Evolutionary conservation across 1,140 invertebrate genomes (phyloP).

Genomic region (Pseudoatta argentina): DNA sequence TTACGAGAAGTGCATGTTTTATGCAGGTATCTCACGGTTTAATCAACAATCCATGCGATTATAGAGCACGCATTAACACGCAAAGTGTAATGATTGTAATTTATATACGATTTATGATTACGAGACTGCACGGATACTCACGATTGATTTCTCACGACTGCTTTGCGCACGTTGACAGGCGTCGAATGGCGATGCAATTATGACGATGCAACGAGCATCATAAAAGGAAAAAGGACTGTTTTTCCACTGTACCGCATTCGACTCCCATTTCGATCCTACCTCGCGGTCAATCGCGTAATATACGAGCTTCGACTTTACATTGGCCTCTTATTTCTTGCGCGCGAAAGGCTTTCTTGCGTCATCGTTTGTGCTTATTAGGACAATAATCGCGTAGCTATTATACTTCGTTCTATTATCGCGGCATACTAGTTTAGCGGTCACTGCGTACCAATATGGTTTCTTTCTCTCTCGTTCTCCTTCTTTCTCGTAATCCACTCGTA

Average conservation of each 20-base stretch:
- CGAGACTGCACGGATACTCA: neutral
- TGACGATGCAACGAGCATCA: slow-evolving; percentile 27
- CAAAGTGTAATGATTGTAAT: slow-evolving; percentile 1
- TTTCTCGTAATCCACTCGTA: slow-evolving; percentile 81
- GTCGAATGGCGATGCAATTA: slow-evolving; percentile 36
- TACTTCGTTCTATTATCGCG: slow-evolving; percentile 82
- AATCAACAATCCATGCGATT: slow-evolving; percentile 27
- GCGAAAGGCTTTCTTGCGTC: slow-evolving; percentile 74
- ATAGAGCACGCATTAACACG: neutral
- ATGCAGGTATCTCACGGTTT: neutral
- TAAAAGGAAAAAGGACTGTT: slow-evolving; percentile 28
- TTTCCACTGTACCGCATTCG: slow-evolving; percentile 10
- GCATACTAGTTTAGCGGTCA: slow-evolving; percentile 68
- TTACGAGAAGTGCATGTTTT: slow-evolving; percentile 36
- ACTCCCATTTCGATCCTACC: slow-evolving; percentile 17
- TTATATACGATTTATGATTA: slow-evolving; percentile 25
- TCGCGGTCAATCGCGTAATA: slow-evolving; percentile 46
- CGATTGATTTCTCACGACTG: slow-evolving; percentile 47
- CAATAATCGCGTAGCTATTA: slow-evolving; percentile 84
- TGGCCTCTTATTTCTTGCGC: slow-evolving; percentile 62
- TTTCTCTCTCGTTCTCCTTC: slow-evolving; percentile 29
- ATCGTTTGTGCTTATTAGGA: slow-evolving; percentile 83
- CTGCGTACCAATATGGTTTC: slow-evolving; percentile 64
- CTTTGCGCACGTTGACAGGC: too few relatives aligned
- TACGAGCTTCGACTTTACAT: slow-evolving; percentile 58